Evolutionary conservation across 2,797 vertebrate genomes (phyloP).

Genomic region (Euthynnus affinis): DNA sequence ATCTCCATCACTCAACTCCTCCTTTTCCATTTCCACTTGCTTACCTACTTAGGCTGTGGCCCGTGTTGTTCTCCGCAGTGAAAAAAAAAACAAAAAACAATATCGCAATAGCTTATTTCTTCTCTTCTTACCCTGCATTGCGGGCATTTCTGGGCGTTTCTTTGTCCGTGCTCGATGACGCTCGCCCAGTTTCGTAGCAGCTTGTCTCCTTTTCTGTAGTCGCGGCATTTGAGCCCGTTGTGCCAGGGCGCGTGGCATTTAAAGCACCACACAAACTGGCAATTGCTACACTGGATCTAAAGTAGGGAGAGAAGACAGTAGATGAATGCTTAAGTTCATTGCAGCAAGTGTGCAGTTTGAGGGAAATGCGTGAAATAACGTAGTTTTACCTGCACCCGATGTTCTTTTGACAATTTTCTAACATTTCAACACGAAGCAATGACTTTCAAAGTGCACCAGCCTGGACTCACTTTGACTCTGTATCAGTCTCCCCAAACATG

Average conservation of each 20-base stretch:
- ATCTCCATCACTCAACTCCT: conserved; percentile 50
- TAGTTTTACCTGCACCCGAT: too few relatives aligned
- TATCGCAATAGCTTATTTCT: neutral
- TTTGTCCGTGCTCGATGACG: conserved; percentile 96
- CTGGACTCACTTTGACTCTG: too few relatives aligned
- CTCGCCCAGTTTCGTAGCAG: conserved; percentile 96
- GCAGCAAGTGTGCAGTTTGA: neutral
- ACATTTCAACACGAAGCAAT: too few relatives aligned
- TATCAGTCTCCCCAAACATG: too few relatives aligned
- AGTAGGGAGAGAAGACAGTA: conserved; percentile 28
- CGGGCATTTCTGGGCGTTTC: conserved; percentile 99
- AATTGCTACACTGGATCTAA: conserved; percentile 95
- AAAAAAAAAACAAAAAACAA: too few relatives aligned
- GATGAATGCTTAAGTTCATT: neutral
- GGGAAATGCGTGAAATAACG: too few relatives aligned
- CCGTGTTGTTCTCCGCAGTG: neutral
- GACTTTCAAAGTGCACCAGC: too few relatives aligned
- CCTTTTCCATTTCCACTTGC: conserved; percentile 26
- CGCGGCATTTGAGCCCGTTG: conserved; percentile 95
- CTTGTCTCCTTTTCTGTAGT: conserved; percentile 98
- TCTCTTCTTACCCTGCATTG: conserved; percentile 91
- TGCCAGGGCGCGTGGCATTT: conserved; percentile 99
- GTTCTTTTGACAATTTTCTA: too few relatives aligned
- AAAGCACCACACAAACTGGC: conserved; percentile 99
- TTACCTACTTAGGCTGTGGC: neutral